A percentile compares a stretch with the other conserved stretches of the same genome.
Conservation (phyloP, 2,113 vertebrate genomes). For the Callopanchax toddi region DNA sequence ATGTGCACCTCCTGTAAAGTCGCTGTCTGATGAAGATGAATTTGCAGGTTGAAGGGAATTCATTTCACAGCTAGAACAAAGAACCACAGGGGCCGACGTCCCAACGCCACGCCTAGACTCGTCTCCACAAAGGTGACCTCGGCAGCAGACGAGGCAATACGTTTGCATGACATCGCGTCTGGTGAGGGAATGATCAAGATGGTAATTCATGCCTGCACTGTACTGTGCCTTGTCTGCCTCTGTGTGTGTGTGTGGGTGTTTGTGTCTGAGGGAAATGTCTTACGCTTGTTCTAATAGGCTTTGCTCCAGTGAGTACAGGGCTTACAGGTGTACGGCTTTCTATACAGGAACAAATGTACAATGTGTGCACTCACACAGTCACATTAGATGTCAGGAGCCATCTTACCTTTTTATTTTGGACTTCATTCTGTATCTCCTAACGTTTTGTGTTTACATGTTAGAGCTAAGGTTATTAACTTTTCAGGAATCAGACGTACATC, state of each 20-base stretch:
- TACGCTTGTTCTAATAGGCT: constrained; percentile 71
- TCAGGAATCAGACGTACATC: neutral
- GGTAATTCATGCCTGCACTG: constrained; percentile 63
- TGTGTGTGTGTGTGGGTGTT: constrained; percentile 13
- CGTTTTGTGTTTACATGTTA: neutral
- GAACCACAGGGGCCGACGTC: constrained; percentile 35
- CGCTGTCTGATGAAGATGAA: constrained; percentile 40
- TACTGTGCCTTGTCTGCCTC: constrained; percentile 42
- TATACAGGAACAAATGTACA: neutral
- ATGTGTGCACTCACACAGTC: constrained; percentile 8
- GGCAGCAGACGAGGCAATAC: constrained; percentile 54
- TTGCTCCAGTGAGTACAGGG: constrained; percentile 63
- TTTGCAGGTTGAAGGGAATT: constrained; percentile 36
- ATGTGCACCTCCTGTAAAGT: constrained; percentile 38
- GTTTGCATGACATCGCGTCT: constrained; percentile 45
- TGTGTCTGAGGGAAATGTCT: constrained; percentile 47
- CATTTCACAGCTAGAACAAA: constrained; percentile 34
- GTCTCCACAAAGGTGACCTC: constrained; percentile 69
- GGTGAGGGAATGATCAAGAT: constrained; percentile 55
- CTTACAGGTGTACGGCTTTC: constrained; percentile 63
- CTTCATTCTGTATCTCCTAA: constrained; percentile 24
- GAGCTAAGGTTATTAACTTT: constrained; percentile 22
- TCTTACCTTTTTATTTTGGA: constrained; percentile 53
- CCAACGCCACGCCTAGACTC: constrained; percentile 22
- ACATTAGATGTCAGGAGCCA: constrained; percentile 54